A percentile compares a stretch with the other conserved stretches of the same genome.
These are phyloP conservation scores for Macroglossus sobrinus DNA, from an alignment of 2,113 vertebrate species.

Conservation along the genomic window DNA sequence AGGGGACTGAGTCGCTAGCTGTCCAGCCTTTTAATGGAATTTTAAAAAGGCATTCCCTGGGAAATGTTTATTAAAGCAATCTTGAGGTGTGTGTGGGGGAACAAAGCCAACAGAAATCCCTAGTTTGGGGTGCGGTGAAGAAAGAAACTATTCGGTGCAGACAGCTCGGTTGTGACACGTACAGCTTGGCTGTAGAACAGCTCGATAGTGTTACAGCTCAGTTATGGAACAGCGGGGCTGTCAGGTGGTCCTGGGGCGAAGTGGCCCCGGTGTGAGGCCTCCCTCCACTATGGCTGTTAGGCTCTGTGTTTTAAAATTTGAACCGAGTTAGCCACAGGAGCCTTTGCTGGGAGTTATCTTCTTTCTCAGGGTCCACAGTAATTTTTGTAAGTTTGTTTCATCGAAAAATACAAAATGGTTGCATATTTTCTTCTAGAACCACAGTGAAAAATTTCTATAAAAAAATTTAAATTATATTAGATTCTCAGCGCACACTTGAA, in stretches of 20 bases:
- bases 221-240: not conserved
- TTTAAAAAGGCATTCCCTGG: not conserved
- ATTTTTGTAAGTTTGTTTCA: not conserved
- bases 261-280: not conserved
- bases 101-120: not conserved
- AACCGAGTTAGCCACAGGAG: not conserved
- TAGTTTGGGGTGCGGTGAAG: not conserved
- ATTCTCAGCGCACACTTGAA: not conserved
- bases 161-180: not conserved
- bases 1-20: fast-evolving
- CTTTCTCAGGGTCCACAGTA: not conserved
- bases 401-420: not conserved
- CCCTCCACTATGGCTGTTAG: not conserved
- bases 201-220: not conserved
- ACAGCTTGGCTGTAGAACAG: not conserved
- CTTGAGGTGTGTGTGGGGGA: not conserved
- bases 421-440: not conserved
- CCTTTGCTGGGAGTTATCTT: not conserved
- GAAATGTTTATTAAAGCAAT: not conserved
- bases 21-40: not conserved
- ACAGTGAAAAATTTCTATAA: not conserved
- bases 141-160: not conserved
- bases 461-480: not conserved
- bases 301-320: not conserved
- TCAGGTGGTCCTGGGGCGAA: not conserved